phyloP scores from a whole-genome alignment of 1,140 invertebrate genomes.

The Drosophila takahashii region DNA sequence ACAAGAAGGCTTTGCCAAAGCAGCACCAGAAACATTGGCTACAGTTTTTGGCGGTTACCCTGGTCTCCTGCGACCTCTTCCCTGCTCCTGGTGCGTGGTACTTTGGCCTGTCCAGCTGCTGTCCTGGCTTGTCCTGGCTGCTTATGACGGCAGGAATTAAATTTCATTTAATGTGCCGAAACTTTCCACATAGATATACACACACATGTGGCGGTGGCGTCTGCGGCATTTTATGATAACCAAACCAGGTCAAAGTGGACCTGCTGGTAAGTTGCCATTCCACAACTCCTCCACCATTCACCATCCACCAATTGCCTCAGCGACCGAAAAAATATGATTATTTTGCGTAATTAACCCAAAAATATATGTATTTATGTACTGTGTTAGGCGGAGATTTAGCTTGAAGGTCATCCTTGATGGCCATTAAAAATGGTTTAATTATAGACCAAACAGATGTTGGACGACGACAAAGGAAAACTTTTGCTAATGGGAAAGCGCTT shows the following conservation, averaged over 20 bases:
- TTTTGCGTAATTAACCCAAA: slow-evolving; percentile 75
- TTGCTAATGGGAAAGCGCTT: slow-evolving; percentile 27
- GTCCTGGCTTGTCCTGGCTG: slow-evolving; percentile 52
- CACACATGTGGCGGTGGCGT: slow-evolving; percentile 46
- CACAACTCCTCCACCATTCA: neutral
- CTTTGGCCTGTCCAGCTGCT: slow-evolving; percentile 71
- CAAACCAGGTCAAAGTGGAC: slow-evolving; percentile 73
- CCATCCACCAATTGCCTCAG: slow-evolving; percentile 6
- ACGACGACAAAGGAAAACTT: slow-evolving; percentile 38
- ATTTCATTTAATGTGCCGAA: slow-evolving; percentile 81
- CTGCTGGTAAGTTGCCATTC: slow-evolving; percentile 32
- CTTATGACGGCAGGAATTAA: slow-evolving; percentile 78
- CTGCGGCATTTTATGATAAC: slow-evolving; percentile 76
- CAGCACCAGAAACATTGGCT: slow-evolving; percentile 60
- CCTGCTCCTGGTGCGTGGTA: slow-evolving; percentile 24
- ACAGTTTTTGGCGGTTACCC: slow-evolving; percentile 67
- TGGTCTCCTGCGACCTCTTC: slow-evolving; percentile 17
- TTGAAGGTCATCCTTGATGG: slow-evolving; percentile 58
- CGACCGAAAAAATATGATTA: slow-evolving; percentile 69
- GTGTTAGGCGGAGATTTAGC: slow-evolving; percentile 40
- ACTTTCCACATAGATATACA: slow-evolving; percentile 59
- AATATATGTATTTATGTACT: slow-evolving; percentile 69
- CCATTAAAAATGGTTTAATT: slow-evolving; percentile 58
- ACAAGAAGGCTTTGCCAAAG: slow-evolving; percentile 64
- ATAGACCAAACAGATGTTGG: slow-evolving; percentile 43